These are phyloP conservation scores for Simalia tracyae DNA, from an alignment of 2,797 vertebrate genomes.

Conservation along the genomic window DNA sequence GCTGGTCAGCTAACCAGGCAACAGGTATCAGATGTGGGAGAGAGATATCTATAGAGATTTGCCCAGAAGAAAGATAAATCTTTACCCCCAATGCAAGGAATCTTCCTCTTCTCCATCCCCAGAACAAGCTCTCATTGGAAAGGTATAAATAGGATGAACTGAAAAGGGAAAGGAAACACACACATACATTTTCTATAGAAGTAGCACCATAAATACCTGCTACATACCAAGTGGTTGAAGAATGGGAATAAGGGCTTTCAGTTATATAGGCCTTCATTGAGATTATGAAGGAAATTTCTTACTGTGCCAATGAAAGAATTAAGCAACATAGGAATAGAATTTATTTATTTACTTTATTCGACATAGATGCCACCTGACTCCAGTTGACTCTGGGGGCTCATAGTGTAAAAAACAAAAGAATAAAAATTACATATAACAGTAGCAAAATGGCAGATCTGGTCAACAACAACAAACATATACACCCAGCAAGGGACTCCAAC, in stretches of 20 bases:
- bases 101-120: background rate
- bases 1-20: background rate
- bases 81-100: background rate
- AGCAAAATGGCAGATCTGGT: background rate
- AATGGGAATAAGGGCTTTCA: background rate
- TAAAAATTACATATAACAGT: background rate
- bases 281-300: background rate
- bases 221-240: background rate
- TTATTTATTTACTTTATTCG: background rate
- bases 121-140: background rate
- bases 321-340: background rate
- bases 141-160: background rate
- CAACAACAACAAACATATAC: background rate
- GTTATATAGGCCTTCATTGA: background rate
- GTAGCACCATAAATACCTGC: background rate
- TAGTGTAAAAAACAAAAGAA: background rate
- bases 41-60: background rate
- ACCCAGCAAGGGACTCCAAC: background rate
- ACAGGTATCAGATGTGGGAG: background rate
- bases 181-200: background rate
- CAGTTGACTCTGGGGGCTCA: background rate
- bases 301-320: background rate
- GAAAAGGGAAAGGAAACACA: background rate
- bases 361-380: background rate
- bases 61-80: background rate